Percentiles rank a stretch among this genome's conserved stretches.
Evolutionary conservation across 2,797 vertebrate species (phyloP).

Genomic region (Leptatherina wallacei): DNA sequence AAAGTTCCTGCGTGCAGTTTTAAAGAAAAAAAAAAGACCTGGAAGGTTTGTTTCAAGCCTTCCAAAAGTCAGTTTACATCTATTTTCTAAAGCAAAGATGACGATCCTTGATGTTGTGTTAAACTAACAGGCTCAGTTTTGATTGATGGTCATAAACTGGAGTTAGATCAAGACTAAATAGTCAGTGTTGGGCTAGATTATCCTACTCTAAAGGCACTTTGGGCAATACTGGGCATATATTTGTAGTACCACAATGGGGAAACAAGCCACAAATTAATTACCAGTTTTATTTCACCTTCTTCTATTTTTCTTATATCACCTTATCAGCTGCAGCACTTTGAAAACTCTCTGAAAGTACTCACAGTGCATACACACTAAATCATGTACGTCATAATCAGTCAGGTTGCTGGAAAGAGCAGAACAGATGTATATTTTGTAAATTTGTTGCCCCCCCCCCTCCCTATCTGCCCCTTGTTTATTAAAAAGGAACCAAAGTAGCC

Average conservation of each 20-base stretch:
- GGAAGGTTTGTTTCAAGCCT: slow-evolving; percentile 2
- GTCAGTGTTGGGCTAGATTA: slow-evolving; percentile 19
- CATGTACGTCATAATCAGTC: slow-evolving; percentile 21
- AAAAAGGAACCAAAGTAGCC: slow-evolving; percentile 71
- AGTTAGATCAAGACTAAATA: slow-evolving; percentile 20
- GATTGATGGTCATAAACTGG: slow-evolving; percentile 3
- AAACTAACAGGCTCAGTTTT: slow-evolving; percentile 4
- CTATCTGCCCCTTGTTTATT: slow-evolving; percentile 25
- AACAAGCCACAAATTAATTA: slow-evolving; percentile 61
- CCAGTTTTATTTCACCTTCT: slow-evolving; percentile 12
- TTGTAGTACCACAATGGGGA: slow-evolving; percentile 40
- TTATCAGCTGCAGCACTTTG: slow-evolving; percentile 64
- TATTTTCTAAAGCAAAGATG: slow-evolving; percentile 18
- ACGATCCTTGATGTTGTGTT: slow-evolving; percentile 21
- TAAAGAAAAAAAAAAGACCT: slow-evolving; percentile 1
- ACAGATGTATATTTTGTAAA: slow-evolving; percentile 69
- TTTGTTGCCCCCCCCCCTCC: neutral
- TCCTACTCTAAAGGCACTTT: slow-evolving; percentile 51
- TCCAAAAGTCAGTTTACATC: slow-evolving; percentile 9
- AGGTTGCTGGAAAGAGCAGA: slow-evolving; percentile 25
- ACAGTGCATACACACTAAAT: slow-evolving; percentile 6
- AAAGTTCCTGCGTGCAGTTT: slow-evolving; percentile 41
- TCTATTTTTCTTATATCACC: slow-evolving; percentile 8
- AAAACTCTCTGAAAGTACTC: slow-evolving; percentile 30
- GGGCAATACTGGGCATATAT: slow-evolving; percentile 32